These are phyloP conservation scores for Petrocephalus microphthalmus DNA, from an alignment of 2,113 vertebrate genomes.

Conservation along the genomic window DNA sequence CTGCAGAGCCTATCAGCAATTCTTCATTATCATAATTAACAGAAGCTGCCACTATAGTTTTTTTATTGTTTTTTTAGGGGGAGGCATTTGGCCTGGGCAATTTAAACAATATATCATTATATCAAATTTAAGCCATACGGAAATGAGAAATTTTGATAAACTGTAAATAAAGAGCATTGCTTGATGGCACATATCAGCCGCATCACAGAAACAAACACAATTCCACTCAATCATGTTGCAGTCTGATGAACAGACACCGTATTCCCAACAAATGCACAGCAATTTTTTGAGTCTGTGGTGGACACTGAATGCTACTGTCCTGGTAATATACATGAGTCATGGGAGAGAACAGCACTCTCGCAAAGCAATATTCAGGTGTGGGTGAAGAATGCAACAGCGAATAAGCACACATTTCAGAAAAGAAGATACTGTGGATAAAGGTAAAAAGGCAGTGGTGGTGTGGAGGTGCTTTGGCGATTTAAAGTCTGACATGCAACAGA, in stretches of 20 bases:
- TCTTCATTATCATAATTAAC: slow-evolving; percentile 29
- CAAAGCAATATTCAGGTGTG: not conserved
- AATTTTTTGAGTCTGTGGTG: not conserved
- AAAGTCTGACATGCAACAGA: not conserved
- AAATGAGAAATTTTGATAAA: not conserved
- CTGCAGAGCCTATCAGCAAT: not conserved
- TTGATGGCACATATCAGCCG: not conserved
- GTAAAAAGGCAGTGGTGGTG: not conserved
- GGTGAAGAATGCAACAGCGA: not conserved
- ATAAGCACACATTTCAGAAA: not conserved
- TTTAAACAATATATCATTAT: not conserved
- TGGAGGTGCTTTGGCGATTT: not conserved
- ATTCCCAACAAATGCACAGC: not conserved
- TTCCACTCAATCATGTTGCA: not conserved
- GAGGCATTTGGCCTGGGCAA: not conserved
- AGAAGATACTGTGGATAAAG: not conserved
- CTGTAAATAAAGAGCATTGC: not conserved
- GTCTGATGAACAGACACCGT: not conserved
- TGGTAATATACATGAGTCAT: not conserved
- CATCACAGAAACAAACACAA: not conserved
- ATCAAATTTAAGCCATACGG: not conserved
- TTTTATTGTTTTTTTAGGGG: not conserved
- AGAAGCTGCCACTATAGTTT: not conserved
- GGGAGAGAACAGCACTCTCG: not conserved
- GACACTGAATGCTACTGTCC: not conserved